These are phyloP conservation scores for Hucho hucho DNA, from an alignment of 2,113 vertebrate genomes.

Conservation along the genomic window DNA sequence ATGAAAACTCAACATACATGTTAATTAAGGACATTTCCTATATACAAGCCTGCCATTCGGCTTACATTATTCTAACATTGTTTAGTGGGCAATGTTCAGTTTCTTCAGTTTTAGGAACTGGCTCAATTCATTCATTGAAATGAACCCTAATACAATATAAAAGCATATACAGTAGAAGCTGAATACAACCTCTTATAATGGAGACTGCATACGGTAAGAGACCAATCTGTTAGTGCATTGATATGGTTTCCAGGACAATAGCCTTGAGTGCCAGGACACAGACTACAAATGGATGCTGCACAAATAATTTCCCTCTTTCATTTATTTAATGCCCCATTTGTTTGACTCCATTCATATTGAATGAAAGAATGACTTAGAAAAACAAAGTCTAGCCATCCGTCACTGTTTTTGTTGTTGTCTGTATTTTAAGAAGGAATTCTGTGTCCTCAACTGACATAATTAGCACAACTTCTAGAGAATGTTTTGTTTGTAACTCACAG, in stretches of 20 bases:
- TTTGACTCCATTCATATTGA: neutral
- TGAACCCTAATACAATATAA: neutral
- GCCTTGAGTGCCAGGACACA: slow-evolving; percentile 4
- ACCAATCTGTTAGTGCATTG: neutral
- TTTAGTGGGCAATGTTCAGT: too few species aligned
- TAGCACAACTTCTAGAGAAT: neutral
- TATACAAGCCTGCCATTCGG: too few species aligned
- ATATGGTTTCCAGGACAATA: slow-evolving; percentile 28
- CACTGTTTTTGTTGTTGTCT: neutral
- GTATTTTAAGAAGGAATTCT: neutral
- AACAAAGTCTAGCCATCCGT: neutral
- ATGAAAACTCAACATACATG: too few species aligned
- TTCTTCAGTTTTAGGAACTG: too few species aligned
- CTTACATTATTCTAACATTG: too few species aligned
- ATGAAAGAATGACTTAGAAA: neutral
- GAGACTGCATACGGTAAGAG: neutral
- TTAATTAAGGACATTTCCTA: too few species aligned
- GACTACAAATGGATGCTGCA: slow-evolving; percentile 12
- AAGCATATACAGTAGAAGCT: slow-evolving; percentile 2
- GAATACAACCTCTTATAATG: neutral
- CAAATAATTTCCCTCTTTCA: slow-evolving; percentile 23
- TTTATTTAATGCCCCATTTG: neutral
- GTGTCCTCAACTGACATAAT: neutral
- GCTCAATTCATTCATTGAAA: neutral
- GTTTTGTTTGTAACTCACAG: neutral